Evolutionary conservation across 2,888 invertebrate genomes (phyloP).

Genomic region (Macrophya annulata): DNA sequence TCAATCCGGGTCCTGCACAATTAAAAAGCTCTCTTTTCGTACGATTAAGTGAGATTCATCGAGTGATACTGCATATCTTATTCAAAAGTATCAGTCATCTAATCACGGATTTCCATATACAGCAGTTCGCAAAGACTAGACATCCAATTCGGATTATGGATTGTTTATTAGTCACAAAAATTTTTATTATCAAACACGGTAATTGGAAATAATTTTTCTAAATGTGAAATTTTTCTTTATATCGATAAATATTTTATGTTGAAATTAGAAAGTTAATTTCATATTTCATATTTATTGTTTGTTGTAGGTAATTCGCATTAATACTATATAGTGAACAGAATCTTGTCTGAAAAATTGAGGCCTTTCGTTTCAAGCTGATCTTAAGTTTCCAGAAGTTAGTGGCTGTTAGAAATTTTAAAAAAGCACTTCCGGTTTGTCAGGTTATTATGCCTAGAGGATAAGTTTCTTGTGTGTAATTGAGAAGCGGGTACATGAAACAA

Average conservation of each 20-base stretch:
- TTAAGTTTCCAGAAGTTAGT: background rate
- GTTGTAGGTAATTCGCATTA: background rate
- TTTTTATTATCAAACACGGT: background rate
- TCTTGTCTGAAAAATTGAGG: background rate
- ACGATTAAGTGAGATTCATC: background rate
- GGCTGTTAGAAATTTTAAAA: slow-evolving; percentile 1
- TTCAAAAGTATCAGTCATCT: background rate
- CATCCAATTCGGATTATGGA: background rate
- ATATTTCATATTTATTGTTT: background rate
- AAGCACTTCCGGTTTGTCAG: background rate
- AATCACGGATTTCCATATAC: background rate
- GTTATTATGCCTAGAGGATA: background rate
- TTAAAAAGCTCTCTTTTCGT: background rate
- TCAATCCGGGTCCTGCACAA: background rate
- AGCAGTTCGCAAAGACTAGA: background rate
- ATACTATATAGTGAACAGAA: background rate
- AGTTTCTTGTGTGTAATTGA: background rate
- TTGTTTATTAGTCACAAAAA: background rate
- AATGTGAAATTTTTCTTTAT: background rate
- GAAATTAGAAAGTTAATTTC: background rate
- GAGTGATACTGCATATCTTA: background rate
- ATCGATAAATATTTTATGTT: background rate
- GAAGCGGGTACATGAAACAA: background rate
- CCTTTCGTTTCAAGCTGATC: background rate
- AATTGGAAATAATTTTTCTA: background rate